Percentiles rank a stretch among this genome's conserved stretches.
Conservation (phyloP, 2,797 vertebrate species). For the Neosilurus hyrtlii region DNA sequence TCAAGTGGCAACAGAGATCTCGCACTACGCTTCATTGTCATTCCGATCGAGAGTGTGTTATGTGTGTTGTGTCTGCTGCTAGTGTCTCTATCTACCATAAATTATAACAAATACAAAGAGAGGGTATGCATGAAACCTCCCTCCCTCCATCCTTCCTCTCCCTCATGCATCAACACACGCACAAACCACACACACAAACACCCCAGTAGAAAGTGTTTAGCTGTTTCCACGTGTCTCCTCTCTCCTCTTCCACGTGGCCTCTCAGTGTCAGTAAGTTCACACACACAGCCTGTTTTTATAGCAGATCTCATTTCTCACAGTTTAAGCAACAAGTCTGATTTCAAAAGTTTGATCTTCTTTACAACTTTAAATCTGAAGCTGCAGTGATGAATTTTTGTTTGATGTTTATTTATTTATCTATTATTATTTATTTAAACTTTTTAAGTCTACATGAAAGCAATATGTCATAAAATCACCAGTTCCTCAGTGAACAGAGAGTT, state of each 20-base stretch:
- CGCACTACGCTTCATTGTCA: slow-evolving; percentile 50
- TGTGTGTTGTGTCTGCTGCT: slow-evolving; percentile 36
- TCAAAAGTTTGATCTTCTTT: background rate
- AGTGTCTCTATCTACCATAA: slow-evolving; percentile 45
- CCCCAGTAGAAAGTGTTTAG: slow-evolving; percentile 41
- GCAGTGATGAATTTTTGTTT: background rate
- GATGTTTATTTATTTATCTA: too few relatives aligned
- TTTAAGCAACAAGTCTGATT: slow-evolving; percentile 12
- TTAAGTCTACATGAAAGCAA: background rate
- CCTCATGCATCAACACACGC: slow-evolving; percentile 15
- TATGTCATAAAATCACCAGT: background rate
- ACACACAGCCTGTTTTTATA: slow-evolving; percentile 21
- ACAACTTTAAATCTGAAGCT: background rate
- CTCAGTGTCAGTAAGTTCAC: slow-evolving; percentile 43
- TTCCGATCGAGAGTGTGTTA: slow-evolving; percentile 34
- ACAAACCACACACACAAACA: slow-evolving; percentile 12
- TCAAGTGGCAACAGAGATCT: slow-evolving; percentile 59
- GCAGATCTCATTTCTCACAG: background rate
- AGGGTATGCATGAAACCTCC: slow-evolving; percentile 29
- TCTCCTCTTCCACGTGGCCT: slow-evolving; percentile 40
- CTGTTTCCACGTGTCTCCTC: slow-evolving; percentile 39
- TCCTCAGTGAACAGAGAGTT: background rate
- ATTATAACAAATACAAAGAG: slow-evolving; percentile 31
- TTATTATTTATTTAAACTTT: background rate
- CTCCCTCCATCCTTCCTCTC: background rate